Conservation (phyloP, 2,888 invertebrate genomes). For the Cepaea hortensis region DNA sequence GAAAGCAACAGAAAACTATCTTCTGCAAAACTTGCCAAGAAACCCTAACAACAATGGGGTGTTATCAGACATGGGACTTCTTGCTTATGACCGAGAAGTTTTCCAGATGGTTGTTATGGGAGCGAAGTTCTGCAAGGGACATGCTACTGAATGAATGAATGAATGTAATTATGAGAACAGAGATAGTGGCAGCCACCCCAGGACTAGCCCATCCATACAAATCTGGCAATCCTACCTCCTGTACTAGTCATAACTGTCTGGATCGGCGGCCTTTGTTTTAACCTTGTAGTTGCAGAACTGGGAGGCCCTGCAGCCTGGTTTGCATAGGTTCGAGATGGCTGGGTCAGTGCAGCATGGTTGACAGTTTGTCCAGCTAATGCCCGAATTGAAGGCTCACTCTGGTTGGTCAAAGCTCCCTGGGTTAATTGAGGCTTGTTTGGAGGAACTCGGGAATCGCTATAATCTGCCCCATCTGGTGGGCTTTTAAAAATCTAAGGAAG, state of each 20-base stretch:
- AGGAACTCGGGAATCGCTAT: slow-evolving; percentile 50
- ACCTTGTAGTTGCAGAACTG: slow-evolving; percentile 45
- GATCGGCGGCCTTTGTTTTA: slow-evolving; percentile 57
- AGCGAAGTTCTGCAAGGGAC: too few relatives aligned
- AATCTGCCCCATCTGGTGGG: slow-evolving; percentile 69
- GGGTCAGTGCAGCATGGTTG: slow-evolving; percentile 21
- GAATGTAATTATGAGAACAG: too few relatives aligned
- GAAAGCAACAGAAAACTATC: too few relatives aligned
- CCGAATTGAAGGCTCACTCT: slow-evolving; percentile 38
- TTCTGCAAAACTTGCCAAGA: too few relatives aligned
- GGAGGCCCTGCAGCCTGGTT: slow-evolving; percentile 60
- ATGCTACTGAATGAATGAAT: too few relatives aligned
- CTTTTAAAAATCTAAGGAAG: slow-evolving; percentile 68
- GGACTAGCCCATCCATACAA: neutral
- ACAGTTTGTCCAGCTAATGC: slow-evolving; percentile 43
- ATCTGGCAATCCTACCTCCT: slow-evolving; percentile 55
- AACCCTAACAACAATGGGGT: too few relatives aligned
- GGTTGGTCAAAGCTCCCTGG: slow-evolving; percentile 44
- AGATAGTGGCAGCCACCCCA: neutral
- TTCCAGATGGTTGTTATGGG: too few relatives aligned
- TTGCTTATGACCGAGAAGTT: too few relatives aligned
- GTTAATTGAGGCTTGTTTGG: slow-evolving; percentile 41
- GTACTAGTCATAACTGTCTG: slow-evolving; percentile 63
- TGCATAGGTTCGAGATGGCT: slow-evolving; percentile 54
- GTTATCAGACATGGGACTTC: too few relatives aligned